These are phyloP conservation scores for Drosophila borborema DNA, from an alignment of 2,888 invertebrate species.

Conservation along the genomic window DNA sequence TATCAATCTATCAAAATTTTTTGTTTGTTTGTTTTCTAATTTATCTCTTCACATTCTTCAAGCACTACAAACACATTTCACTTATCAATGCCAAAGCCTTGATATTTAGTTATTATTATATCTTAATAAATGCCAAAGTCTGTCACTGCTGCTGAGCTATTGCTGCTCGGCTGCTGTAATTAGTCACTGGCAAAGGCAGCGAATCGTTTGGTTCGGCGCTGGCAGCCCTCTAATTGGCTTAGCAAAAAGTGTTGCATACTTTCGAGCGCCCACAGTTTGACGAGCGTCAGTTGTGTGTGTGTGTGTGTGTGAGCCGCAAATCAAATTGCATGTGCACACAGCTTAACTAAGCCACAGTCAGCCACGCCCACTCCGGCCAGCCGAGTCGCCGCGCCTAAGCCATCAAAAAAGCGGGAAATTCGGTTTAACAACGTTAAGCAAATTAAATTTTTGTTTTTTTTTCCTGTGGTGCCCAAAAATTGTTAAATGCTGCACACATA, in stretches of 20 bases:
- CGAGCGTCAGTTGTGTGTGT: conserved; percentile 6
- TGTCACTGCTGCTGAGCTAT: background rate
- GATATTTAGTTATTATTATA: conserved; percentile 1
- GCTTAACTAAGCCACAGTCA: conserved; percentile 48
- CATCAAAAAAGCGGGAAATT: conserved; percentile 52
- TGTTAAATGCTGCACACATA: conserved; percentile 38
- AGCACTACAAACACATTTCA: background rate
- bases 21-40: background rate
- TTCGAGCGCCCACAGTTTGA: conserved; percentile 41
- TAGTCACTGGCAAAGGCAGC: conserved; percentile 4
- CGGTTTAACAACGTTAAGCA: conserved; percentile 54
- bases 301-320: conserved; percentile 31
- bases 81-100: background rate
- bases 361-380: conserved; percentile 33
- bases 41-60: background rate
- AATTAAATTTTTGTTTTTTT: conserved; percentile 56
- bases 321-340: conserved; percentile 63
- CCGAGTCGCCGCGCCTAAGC: conserved; percentile 27
- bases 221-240: conserved; percentile 52
- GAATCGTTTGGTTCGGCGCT: background rate
- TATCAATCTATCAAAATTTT: background rate
- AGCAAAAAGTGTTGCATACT: conserved; percentile 58
- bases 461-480: conserved; percentile 44
- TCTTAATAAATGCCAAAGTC: conserved; percentile 7
- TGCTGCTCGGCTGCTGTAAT: conserved; percentile 5